These are phyloP conservation scores for Xiphophorus birchmanni DNA, from an alignment of 2,797 vertebrate species.

Conservation along the genomic window DNA sequence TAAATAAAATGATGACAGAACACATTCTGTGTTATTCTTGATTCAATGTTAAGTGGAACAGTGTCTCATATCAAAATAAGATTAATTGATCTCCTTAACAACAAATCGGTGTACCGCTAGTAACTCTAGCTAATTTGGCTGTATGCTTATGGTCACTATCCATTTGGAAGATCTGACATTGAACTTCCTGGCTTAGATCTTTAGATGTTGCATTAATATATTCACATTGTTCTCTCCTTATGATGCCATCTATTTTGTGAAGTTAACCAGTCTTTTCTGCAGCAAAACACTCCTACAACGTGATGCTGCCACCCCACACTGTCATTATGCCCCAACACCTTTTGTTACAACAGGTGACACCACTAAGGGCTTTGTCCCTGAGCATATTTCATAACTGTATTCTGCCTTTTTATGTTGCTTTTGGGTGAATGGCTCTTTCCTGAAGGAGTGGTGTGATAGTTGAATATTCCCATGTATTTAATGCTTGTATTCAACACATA, in stretches of 20 bases:
- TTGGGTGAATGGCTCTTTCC: background rate
- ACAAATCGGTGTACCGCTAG: too few species aligned
- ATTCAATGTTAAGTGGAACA: too few species aligned
- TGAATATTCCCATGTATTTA: background rate
- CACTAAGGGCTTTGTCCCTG: background rate
- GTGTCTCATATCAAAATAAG: too few species aligned
- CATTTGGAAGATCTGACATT: too few species aligned
- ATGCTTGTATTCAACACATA: background rate
- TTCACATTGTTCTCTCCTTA: too few species aligned
- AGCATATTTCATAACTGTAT: background rate
- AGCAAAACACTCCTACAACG: background rate
- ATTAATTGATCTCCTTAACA: too few species aligned
- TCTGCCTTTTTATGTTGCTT: background rate
- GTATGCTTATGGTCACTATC: background rate
- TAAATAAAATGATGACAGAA: too few species aligned
- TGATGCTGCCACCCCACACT: background rate
- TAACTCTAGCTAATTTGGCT: background rate
- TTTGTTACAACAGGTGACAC: background rate
- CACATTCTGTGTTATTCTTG: too few species aligned
- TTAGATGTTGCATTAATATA: too few species aligned
- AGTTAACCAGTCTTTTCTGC: background rate
- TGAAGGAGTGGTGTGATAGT: background rate
- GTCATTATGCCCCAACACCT: too few species aligned
- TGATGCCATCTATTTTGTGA: too few species aligned
- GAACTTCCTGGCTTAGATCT: too few species aligned